Evolutionary conservation across 2,888 invertebrate species (phyloP).

Genomic region (Eurytoma adleriae): DNA sequence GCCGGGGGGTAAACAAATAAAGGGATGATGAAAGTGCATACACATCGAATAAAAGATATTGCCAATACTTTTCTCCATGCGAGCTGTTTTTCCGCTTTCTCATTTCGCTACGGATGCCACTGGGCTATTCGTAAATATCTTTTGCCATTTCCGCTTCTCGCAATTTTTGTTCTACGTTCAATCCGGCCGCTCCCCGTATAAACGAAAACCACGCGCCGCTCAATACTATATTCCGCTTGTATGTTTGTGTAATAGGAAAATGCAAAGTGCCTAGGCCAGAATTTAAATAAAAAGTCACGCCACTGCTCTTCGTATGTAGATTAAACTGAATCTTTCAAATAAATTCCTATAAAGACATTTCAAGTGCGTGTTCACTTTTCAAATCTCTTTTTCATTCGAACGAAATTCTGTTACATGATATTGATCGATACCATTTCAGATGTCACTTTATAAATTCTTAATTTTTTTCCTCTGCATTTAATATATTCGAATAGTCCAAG

Average conservation of each 20-base stretch:
- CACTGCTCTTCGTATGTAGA: too few relatives aligned
- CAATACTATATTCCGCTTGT: neutral
- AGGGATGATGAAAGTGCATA: constrained; percentile 28
- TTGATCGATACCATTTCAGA: too few relatives aligned
- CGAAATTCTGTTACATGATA: too few relatives aligned
- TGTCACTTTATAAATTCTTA: too few relatives aligned
- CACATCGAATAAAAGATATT: constrained; percentile 37
- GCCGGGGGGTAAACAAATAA: constrained; percentile 41
- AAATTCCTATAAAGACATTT: too few relatives aligned
- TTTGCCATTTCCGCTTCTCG: constrained; percentile 28
- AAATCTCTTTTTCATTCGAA: too few relatives aligned
- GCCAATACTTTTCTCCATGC: constrained; percentile 34
- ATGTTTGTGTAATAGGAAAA: constrained; percentile 18
- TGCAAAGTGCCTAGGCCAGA: neutral
- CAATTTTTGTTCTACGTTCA: constrained; percentile 38
- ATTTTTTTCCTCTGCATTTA: too few relatives aligned
- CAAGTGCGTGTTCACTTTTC: too few relatives aligned
- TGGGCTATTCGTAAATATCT: constrained; percentile 45
- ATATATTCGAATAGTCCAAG: too few relatives aligned
- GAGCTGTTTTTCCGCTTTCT: constrained; percentile 51
- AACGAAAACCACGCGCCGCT: neutral
- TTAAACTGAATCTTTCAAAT: too few relatives aligned
- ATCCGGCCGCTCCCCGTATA: neutral
- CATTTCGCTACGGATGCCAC: constrained; percentile 30
- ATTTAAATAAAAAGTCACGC: too few relatives aligned